Percentiles rank a stretch among this genome's conserved stretches.
Conservation (phyloP, 53 echinoderm and acorn worm species). For the Echinometra lucunter region DNA sequence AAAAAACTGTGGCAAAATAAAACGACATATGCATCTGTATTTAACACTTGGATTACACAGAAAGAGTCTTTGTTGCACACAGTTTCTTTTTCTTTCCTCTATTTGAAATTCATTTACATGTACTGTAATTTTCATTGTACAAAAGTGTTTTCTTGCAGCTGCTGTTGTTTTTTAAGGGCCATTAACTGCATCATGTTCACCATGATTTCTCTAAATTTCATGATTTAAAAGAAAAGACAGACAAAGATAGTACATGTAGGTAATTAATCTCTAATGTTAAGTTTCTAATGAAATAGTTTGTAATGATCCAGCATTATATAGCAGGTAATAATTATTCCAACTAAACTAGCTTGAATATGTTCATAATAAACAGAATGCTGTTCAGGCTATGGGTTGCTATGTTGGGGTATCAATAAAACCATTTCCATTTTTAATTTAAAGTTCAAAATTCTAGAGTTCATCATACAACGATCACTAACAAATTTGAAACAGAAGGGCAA, state of each 20-base stretch:
- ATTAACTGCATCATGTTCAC: too few relatives aligned
- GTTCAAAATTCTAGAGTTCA: not conserved
- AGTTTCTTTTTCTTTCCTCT: too few relatives aligned
- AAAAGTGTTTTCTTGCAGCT: too few relatives aligned
- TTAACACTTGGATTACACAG: too few relatives aligned
- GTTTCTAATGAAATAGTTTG: too few relatives aligned
- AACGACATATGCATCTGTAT: too few relatives aligned
- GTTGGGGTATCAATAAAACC: not conserved
- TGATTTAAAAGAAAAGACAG: not conserved
- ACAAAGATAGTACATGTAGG: not conserved
- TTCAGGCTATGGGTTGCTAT: not conserved
- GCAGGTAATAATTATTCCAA: not conserved
- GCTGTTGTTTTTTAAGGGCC: too few relatives aligned
- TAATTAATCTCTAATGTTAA: not conserved
- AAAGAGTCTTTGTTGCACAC: too few relatives aligned
- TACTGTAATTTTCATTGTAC: too few relatives aligned
- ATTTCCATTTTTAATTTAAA: not conserved
- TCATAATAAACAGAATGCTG: not conserved
- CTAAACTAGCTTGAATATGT: not conserved
- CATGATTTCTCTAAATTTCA: not conserved
- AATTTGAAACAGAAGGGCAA: not conserved
- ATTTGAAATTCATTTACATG: too few relatives aligned
- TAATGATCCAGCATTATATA: not conserved
- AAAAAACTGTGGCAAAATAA: too few relatives aligned
- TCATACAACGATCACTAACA: not conserved